Evolutionary conservation across 2,113 vertebrate genomes (phyloP).

Genomic region (Pan troglodytes): NHGRI_mPanTro3-v2.1_pri NC_072403.2:25498501-25499000

Average conservation of each 20-base stretch:
- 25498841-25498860: conserved; percentile 50
- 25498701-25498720: not conserved
- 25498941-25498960: conserved; percentile 48
- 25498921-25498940: conserved; percentile 67
- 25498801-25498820: conserved; percentile 40
- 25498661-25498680: not conserved
- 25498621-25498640: not conserved
- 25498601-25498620: not conserved
- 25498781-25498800: conserved; percentile 59
- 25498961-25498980: conserved; percentile 21
- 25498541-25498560: not conserved
- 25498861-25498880: not conserved
- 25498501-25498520: not conserved
- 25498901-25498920: conserved; percentile 69
- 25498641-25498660: not conserved
- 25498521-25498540: not conserved
- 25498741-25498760: conserved; percentile 54
- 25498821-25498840: conserved; percentile 30
- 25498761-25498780: conserved; percentile 40
- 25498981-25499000: conserved; percentile 80
- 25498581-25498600: not conserved
- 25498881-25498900: conserved; percentile 62
- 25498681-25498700: not conserved
- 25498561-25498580: not conserved
- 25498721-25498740: conserved; percentile 15